Evolutionary conservation across 2,113 vertebrate species (phyloP), one percentile per base, ranked within the genome.

Genomic region (Rhinopomastus cyanomelas): DNA sequence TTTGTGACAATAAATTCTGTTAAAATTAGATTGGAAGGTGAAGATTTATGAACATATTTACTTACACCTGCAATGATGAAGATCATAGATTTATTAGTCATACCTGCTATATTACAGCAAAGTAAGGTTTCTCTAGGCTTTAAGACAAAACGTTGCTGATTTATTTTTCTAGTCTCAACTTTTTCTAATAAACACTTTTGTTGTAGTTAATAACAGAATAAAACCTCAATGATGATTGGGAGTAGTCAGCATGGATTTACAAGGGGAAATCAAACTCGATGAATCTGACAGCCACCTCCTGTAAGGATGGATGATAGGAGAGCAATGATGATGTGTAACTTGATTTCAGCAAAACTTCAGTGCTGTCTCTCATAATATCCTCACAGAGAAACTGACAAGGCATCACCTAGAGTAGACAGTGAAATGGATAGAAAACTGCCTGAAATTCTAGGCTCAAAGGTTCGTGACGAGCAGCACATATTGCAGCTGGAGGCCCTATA

Each of bases 191-290:
- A 76, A 51, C 9, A 7, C 8, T 76, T 79, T 32, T 20, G 16
- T 7, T 51, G 7, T 7, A 64, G 20, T 8, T 23, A 77, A 37
- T 13, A 64, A 66, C 1, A 5, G 61, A 59, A 22, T 27, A 3
- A 72, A 67, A 29, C 0, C 36, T 65, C 11, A 10, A 11, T n/a
- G 55, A 7, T 20, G 44, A 16, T 0, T 67, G 9, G 44, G 39
- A 64, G 23, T 1, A 55, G 16, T 11, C 22, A 65, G 39, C 53
- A 68, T 1, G 19, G 46, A 30, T 72, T 81, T 57, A 25, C 12
- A 53, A 69, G 27, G 14, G 36, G 34, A 56, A 78, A 46, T 29
- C 13, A 17, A 0, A 5, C 16, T 49, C 42, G 34, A 6, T 9
- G n/a, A 71, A 53, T 29, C 9, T 17, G 30, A 61, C 7, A 56